Conservation (phyloP, 2,797 vertebrate genomes). For the Pachyuromys duprasi region DNA sequence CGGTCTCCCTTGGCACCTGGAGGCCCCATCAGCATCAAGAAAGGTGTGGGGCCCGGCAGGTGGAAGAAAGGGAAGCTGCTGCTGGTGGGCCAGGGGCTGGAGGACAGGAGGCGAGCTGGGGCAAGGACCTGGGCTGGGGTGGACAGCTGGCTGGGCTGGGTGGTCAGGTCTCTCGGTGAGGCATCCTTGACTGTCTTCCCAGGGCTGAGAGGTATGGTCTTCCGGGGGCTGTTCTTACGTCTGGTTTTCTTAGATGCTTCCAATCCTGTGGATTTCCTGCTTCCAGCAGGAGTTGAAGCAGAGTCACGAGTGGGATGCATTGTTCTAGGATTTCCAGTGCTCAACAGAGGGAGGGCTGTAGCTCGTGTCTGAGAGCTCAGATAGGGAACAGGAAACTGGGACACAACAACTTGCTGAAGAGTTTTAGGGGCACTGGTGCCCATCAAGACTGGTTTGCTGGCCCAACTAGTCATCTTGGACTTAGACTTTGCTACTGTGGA, state of each 20-base stretch:
- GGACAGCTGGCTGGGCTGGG: not conserved
- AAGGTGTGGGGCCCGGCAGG: slow-evolving; percentile 90
- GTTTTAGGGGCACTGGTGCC: not conserved
- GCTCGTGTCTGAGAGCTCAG: not conserved
- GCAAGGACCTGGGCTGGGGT: not conserved
- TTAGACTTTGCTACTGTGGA: not conserved
- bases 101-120: not conserved
- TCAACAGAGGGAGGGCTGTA: not conserved
- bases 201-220: slow-evolving; percentile 42
- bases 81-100: slow-evolving; percentile 74
- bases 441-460: not conserved
- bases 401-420: not conserved
- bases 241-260: slow-evolving; percentile 80
- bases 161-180: not conserved
- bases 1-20: slow-evolving; percentile 95
- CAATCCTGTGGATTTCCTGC: slow-evolving; percentile 79
- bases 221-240: slow-evolving; percentile 70
- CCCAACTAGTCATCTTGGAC: not conserved
- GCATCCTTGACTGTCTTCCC: slow-evolving; percentile 69
- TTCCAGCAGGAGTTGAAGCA: not conserved
- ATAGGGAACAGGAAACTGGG: not conserved
- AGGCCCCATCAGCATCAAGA: slow-evolving; percentile 91
- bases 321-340: not conserved
- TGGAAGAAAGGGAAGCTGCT: slow-evolving; percentile 91
- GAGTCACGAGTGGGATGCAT: not conserved